These are phyloP conservation scores for Drosophila neotestacea DNA, from an alignment of 2,888 invertebrate genomes.

Conservation along the genomic window DNA sequence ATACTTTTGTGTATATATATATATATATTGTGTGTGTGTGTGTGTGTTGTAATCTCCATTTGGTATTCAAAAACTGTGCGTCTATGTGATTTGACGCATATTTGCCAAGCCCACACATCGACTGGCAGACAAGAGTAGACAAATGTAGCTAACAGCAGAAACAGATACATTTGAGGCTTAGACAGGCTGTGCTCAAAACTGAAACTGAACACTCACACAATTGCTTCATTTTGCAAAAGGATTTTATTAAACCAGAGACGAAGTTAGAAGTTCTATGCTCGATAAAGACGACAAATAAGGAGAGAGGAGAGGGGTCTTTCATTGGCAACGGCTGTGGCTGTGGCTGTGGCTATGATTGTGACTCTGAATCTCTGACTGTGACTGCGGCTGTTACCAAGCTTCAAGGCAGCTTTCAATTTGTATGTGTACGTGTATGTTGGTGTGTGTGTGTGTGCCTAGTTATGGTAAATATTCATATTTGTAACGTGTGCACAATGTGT, in stretches of 20 bases:
- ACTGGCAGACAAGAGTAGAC: slow-evolving; percentile 51
- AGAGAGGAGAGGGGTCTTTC: not conserved
- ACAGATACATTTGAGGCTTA: slow-evolving; percentile 49
- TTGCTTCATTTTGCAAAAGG: slow-evolving; percentile 78
- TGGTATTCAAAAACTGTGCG: slow-evolving; percentile 81
- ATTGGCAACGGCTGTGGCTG: slow-evolving; percentile 37
- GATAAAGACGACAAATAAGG: slow-evolving; percentile 43
- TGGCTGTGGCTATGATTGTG: slow-evolving; percentile 49
- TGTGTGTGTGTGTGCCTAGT: slow-evolving; percentile 63
- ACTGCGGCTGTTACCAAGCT: slow-evolving; percentile 44
- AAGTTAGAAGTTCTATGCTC: slow-evolving; percentile 27
- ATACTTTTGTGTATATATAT: slow-evolving; percentile 9
- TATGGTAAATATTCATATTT: slow-evolving; percentile 81
- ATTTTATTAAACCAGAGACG: slow-evolving; percentile 76
- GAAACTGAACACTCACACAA: slow-evolving; percentile 29
- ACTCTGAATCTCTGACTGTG: slow-evolving; percentile 35
- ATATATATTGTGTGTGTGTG: slow-evolving; percentile 21
- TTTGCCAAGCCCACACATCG: slow-evolving; percentile 65
- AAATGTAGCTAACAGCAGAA: slow-evolving; percentile 51
- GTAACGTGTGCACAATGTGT: slow-evolving; percentile 81
- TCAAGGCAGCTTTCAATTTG: slow-evolving; percentile 21
- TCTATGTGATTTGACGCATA: slow-evolving; percentile 80
- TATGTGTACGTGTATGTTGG: slow-evolving; percentile 44
- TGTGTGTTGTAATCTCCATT: slow-evolving; percentile 58
- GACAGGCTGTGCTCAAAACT: slow-evolving; percentile 63